Base-by-base conservation (phyloP, 2,797 vertebrate species). In the Cygnus olor region DNA sequence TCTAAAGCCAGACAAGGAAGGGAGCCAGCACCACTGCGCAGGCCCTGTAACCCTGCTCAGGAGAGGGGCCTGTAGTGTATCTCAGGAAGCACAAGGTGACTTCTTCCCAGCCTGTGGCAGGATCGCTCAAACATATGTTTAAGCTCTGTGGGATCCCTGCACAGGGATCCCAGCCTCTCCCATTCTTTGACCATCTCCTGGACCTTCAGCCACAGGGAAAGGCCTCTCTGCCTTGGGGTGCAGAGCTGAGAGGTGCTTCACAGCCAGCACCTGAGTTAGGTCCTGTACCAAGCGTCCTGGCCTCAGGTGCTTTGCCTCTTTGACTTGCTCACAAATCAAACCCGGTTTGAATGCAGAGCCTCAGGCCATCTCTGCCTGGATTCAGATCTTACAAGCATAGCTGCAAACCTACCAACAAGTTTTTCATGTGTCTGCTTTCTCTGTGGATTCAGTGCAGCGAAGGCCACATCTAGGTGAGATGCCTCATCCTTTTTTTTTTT, bases 371-470 rank as follows among this genome's bases (percentile, higher is more conserved):
- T 47, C 72, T 92, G 85, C 74, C 71, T 92, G 49, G 71, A 85
- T 89, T 80, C 82, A 58, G 69, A 61, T 69, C 44, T 90, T 90
- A 90, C 68, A 96, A 83, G 42, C 3, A 1, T 19, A 87, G 79
- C 81, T 85, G 68, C 68, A 90, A 58, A 87, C 70, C 53, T 88
- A 80, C 34, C 27, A 47, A 71, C 72, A 71, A 91, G 27, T 78
- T 94, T 92, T 93, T 81, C 30, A 80, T 85, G 90, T 90, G 5
- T 0, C 30, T 85, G 32, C 58, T 94, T 89, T 94, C 76, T 70
- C 58, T 0, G 2, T 79, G 65, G 79, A 94, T 60, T 78, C 58
- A 80, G 57, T 53, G 21, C 57, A 82, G 83, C 24, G 74, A 83
- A 91, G 90, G 45, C 74, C 49, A 47, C 0, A 0, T 73, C 27